A percentile compares a stretch with the other conserved stretches of the same genome.
These are phyloP conservation scores for Spondyliosoma cantharus DNA, from an alignment of 2,797 vertebrate genomes.

Conservation along the genomic window DNA sequence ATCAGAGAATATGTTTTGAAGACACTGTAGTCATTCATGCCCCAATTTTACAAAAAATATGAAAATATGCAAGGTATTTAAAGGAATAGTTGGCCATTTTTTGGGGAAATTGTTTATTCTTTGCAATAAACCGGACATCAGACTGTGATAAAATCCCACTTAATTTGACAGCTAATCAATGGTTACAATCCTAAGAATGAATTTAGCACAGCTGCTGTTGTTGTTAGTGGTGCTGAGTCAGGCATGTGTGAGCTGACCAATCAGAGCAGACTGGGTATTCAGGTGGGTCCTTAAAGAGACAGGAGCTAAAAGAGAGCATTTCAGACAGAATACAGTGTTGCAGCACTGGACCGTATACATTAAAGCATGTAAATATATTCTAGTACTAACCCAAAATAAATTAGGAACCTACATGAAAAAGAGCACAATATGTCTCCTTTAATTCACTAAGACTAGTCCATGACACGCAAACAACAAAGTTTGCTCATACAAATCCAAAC, in stretches of 20 bases:
- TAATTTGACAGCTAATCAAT: not conserved
- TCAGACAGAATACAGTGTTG: too few relatives aligned
- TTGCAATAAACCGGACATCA: not conserved
- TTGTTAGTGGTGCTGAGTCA: too few relatives aligned
- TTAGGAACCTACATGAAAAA: too few relatives aligned
- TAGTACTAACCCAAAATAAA: too few relatives aligned
- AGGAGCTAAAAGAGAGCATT: too few relatives aligned
- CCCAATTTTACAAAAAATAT: not conserved
- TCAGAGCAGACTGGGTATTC: too few relatives aligned
- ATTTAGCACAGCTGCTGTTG: too few relatives aligned
- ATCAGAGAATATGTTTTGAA: not conserved
- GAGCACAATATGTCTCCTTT: not conserved
- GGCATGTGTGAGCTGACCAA: too few relatives aligned
- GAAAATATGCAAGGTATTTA: not conserved
- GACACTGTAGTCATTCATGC: not conserved
- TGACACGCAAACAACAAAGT: constrained; percentile 8
- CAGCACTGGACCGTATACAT: too few relatives aligned
- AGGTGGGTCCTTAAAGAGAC: too few relatives aligned
- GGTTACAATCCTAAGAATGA: too few relatives aligned
- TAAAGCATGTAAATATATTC: too few relatives aligned
- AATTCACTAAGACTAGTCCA: not conserved
- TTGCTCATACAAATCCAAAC: constrained; percentile 9
- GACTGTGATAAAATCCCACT: not conserved
- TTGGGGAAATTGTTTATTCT: not conserved
- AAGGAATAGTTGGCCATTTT: not conserved